A percentile compares a stretch with the other conserved stretches of the same genome.
These are phyloP conservation scores for Pipistrellus nathusii DNA, from an alignment of 2,797 vertebrate genomes.

Conservation along the genomic window DNA sequence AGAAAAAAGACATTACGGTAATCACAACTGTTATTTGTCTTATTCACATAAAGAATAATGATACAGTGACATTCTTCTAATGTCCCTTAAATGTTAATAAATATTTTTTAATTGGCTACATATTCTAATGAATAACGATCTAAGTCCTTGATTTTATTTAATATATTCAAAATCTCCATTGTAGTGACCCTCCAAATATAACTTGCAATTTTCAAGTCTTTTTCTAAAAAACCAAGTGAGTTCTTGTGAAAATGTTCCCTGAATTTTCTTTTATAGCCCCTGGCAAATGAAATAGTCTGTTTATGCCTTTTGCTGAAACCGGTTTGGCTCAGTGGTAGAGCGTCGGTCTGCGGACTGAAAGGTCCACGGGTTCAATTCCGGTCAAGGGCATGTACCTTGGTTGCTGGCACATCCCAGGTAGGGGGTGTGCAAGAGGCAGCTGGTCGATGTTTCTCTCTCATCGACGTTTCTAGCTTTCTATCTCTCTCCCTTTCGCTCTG, in stretches of 20 bases:
- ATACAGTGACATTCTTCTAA: not conserved
- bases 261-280: conserved; percentile 37
- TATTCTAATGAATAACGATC: not conserved
- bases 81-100: conserved; percentile 33
- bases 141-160: conserved; percentile 45
- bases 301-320: conserved; percentile 1
- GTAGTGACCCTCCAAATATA: not conserved
- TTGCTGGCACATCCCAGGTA: too few relatives aligned
- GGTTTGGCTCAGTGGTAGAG: too few relatives aligned
- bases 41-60: conserved; percentile 24
- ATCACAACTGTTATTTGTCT: conserved; percentile 33
- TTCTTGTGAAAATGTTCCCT: conserved; percentile 2
- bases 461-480: too few relatives aligned
- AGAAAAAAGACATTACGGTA: not conserved
- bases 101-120: not conserved
- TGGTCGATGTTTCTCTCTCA: too few relatives aligned
- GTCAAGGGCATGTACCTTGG: too few relatives aligned
- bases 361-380: too few relatives aligned
- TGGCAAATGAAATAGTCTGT: not conserved
- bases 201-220: not conserved
- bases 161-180: conserved; percentile 36
- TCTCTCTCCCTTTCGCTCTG: too few relatives aligned
- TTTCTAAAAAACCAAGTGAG: conserved; percentile 27
- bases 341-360: too few relatives aligned
- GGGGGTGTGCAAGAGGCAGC: too few relatives aligned